phyloP scores from a whole-genome alignment of 1,140 invertebrate genomes.

The Dendroctonus ponderosae region DNA sequence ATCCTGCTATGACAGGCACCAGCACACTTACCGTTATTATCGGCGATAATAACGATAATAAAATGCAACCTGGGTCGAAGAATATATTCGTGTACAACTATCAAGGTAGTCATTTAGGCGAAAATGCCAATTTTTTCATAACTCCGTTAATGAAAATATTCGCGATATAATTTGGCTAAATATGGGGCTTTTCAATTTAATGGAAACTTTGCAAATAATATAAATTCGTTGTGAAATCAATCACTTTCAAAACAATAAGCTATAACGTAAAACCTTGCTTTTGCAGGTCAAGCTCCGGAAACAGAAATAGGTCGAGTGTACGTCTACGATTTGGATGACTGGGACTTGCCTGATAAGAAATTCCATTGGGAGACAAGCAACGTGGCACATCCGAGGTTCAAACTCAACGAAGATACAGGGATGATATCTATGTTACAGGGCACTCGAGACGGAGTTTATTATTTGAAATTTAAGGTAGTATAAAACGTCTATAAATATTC shows the following conservation, averaged over 20 bases:
- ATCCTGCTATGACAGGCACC: constrained; percentile 88
- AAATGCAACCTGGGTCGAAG: constrained; percentile 94
- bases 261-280: neutral
- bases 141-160: no score
- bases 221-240: no score
- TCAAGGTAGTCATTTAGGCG: constrained; percentile 64
- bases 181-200: no score
- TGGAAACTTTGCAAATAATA: no score
- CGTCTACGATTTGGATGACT: constrained; percentile 95
- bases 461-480: constrained; percentile 79
- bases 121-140: no score
- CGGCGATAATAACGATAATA: constrained; percentile 95
- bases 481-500: no score
- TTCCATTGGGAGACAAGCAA: constrained; percentile 90
- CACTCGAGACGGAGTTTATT: constrained; percentile 80
- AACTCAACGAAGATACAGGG: constrained; percentile 85
- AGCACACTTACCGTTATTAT: constrained; percentile 94
- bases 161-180: no score
- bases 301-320: constrained; percentile 94
- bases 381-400: constrained; percentile 79
- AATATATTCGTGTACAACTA: constrained; percentile 98
- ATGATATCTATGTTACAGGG: constrained; percentile 94
- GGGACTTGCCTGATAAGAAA: constrained; percentile 95
- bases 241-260: no score
- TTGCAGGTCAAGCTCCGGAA: constrained; percentile 78